Evolutionary conservation across 2,113 vertebrate species (phyloP).

Genomic region (Bettongia penicillata): DNA sequence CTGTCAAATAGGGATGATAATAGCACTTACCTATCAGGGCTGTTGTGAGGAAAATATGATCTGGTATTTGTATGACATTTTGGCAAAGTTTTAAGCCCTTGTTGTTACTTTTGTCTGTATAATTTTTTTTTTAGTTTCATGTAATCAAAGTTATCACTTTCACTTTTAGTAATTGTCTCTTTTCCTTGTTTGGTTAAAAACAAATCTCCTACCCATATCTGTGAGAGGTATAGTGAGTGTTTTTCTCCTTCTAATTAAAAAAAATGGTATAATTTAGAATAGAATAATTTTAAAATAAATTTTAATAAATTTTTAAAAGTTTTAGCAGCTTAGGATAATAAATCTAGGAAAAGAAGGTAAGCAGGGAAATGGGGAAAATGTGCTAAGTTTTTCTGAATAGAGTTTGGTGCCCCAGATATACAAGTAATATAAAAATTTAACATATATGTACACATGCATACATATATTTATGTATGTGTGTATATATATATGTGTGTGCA

Average conservation of each 20-base stretch:
- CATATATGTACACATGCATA: background rate
- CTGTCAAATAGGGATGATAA: too few species aligned
- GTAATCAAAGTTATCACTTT: background rate
- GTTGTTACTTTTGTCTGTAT: background rate
- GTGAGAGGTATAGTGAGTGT: background rate
- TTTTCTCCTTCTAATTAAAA: background rate
- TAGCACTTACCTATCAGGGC: too few species aligned
- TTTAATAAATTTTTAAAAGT: too few species aligned
- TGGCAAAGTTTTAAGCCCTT: too few species aligned
- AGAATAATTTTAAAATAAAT: background rate
- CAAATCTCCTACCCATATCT: background rate
- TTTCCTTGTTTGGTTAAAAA: background rate
- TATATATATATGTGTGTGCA: too few species aligned
- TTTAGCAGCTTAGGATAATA: background rate
- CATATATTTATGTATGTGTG: background rate
- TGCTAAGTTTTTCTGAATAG: background rate
- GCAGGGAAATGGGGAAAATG: background rate
- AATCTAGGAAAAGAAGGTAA: background rate
- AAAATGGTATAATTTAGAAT: background rate
- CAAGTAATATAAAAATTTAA: background rate
- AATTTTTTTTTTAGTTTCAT: background rate
- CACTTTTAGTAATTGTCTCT: background rate
- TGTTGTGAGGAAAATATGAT: too few species aligned
- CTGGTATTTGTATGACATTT: too few species aligned
- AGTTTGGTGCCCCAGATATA: background rate